phyloP scores from a whole-genome alignment of 2,888 invertebrate species.

The Erynnis tages region DNA sequence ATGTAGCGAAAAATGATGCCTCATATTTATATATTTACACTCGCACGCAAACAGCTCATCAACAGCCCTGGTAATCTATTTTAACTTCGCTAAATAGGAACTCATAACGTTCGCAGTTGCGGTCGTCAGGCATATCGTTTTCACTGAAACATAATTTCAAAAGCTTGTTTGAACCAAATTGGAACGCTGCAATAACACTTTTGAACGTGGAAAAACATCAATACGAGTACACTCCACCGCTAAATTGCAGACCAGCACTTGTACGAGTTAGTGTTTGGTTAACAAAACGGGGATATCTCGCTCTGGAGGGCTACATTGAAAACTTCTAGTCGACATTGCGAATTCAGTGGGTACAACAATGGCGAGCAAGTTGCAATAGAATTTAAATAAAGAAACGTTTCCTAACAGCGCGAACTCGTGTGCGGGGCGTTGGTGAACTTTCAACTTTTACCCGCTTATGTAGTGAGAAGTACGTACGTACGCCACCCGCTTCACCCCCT shows the following conservation, averaged over 20 bases:
- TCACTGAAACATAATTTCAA: slow-evolving; percentile 50
- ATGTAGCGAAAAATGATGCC: slow-evolving; percentile 52
- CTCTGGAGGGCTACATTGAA: slow-evolving; percentile 51
- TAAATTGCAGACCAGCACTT: slow-evolving; percentile 21
- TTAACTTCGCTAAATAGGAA: slow-evolving; percentile 58
- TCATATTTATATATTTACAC: slow-evolving; percentile 42
- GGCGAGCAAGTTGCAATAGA: slow-evolving; percentile 80
- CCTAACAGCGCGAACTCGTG: slow-evolving; percentile 68
- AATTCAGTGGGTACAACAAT: slow-evolving; percentile 72
- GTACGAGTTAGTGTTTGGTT: slow-evolving; percentile 16
- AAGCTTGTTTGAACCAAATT: slow-evolving; percentile 60
- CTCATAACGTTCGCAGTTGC: slow-evolving; percentile 43
- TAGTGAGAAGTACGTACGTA: slow-evolving; percentile 48
- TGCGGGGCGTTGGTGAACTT: slow-evolving; percentile 76
- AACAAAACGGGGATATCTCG: slow-evolving; percentile 42
- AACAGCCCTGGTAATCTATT: slow-evolving; percentile 55
- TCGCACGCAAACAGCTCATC: slow-evolving; percentile 63
- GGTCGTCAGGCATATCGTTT: slow-evolving; percentile 44
- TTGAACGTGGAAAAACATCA: slow-evolving; percentile 17
- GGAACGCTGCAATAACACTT: slow-evolving; percentile 41
- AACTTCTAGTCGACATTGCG: slow-evolving; percentile 64
- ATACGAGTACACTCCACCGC: slow-evolving; percentile 1
- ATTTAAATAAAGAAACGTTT: slow-evolving; percentile 78
- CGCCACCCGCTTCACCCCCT: slow-evolving; percentile 41
- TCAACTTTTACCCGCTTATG: slow-evolving; percentile 77